A percentile compares a stretch with the other conserved stretches of the same genome.
Conservation (phyloP, 2,797 vertebrate genomes). For the Dallia pectoralis region DNA sequence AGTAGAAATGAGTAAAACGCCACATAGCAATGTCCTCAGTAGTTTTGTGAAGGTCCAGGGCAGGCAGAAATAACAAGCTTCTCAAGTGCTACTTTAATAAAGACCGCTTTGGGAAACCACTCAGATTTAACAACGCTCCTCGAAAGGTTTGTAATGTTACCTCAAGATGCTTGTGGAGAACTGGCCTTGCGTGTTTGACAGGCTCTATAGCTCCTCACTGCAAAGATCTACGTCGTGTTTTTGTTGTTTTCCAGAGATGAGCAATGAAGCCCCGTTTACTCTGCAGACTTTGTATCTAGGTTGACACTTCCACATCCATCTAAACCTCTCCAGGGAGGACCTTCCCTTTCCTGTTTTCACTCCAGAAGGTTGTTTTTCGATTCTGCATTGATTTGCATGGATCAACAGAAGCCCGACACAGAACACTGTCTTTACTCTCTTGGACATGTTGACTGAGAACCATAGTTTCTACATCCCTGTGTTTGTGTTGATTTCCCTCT, state of each 20-base stretch:
- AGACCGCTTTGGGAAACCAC: too few relatives aligned
- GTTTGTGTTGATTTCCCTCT: neutral
- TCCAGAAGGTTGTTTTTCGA: constrained; percentile 1
- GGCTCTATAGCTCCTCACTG: neutral
- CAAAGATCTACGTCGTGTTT: neutral
- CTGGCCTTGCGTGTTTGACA: neutral
- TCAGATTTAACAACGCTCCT: too few relatives aligned
- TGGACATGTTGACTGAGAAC: neutral
- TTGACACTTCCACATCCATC: neutral
- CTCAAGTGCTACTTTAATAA: too few relatives aligned
- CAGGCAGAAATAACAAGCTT: too few relatives aligned
- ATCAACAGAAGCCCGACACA: neutral
- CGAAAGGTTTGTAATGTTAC: too few relatives aligned
- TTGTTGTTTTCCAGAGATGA: neutral
- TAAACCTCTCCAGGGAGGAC: constrained; percentile 4
- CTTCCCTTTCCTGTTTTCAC: constrained; percentile 21
- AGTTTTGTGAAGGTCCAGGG: too few relatives aligned
- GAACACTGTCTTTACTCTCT: constrained; percentile 2
- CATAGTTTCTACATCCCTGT: constrained; percentile 26
- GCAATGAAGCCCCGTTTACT: neutral
- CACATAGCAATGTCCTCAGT: too few relatives aligned
- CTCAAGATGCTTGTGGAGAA: too few relatives aligned
- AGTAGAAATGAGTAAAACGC: too few relatives aligned
- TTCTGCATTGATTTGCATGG: constrained; percentile 2
- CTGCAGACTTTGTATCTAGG: neutral